These are phyloP conservation scores for Epistrophe eligans DNA, from an alignment of 2,888 invertebrate species.

Conservation along the genomic window DNA sequence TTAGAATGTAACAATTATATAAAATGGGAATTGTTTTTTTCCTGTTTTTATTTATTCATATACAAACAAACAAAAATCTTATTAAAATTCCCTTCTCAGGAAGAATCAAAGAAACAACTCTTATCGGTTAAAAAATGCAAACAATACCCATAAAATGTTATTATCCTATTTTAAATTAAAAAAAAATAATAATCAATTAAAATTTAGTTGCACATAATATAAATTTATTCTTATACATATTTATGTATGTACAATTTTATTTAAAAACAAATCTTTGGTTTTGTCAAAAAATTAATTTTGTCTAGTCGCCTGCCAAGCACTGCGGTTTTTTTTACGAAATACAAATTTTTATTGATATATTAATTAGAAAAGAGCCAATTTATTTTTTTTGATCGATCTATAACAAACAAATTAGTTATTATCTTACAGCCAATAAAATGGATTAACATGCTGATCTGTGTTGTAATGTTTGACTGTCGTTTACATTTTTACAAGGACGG, in stretches of 20 bases:
- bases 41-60: slow-evolving; percentile 22
- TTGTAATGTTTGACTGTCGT: slow-evolving; percentile 33
- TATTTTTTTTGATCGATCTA: slow-evolving; percentile 12
- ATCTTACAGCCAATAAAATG: slow-evolving; percentile 38
- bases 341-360: slow-evolving; percentile 13
- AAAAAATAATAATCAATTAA: slow-evolving; percentile 33
- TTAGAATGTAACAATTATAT: slow-evolving; percentile 37
- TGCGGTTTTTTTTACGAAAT: slow-evolving; percentile 21
- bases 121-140: slow-evolving; percentile 64
- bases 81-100: slow-evolving; percentile 4
- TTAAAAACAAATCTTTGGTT: slow-evolving; percentile 66
- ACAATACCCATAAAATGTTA: slow-evolving; percentile 35
- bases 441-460: slow-evolving; percentile 31
- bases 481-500: slow-evolving; percentile 68
- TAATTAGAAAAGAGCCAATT: slow-evolving; percentile 44
- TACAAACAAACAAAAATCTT: slow-evolving; percentile 27
- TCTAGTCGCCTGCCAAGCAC: slow-evolving; percentile 47
- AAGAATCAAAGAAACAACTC: slow-evolving; percentile 22
- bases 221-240: slow-evolving; percentile 36
- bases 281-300: slow-evolving; percentile 49
- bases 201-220: slow-evolving; percentile 54
- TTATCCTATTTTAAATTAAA: slow-evolving; percentile 39
- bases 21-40: slow-evolving; percentile 32
- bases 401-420: slow-evolving; percentile 50
- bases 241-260: slow-evolving; percentile 64